Conservation (phyloP, 1,140 invertebrate genomes). For the Cephus cinctus region DNA sequence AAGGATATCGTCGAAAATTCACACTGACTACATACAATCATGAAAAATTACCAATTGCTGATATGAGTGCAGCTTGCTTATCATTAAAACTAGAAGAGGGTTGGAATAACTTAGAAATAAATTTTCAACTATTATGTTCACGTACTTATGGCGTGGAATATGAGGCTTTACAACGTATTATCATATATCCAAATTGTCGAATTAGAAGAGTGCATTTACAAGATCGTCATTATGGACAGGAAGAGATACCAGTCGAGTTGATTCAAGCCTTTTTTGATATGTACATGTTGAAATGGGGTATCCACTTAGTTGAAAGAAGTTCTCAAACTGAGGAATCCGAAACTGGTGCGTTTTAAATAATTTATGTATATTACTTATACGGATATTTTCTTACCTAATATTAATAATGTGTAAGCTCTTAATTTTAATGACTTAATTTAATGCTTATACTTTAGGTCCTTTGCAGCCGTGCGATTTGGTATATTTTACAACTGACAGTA, state of each 20-base stretch:
- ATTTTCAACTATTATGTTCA: constrained; percentile 16
- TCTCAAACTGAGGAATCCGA: constrained; percentile 17
- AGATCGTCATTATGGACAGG: constrained; percentile 22
- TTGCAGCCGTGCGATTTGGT: constrained; percentile 4
- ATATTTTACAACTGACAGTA: constrained; percentile 1
- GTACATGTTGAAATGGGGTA: constrained; percentile 19
- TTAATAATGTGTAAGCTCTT: no score
- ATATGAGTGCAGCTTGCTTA: constrained; percentile 5
- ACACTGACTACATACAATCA: constrained; percentile 16
- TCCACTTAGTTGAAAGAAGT: constrained; percentile 18
- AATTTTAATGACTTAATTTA: not conserved
- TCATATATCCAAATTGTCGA: constrained; percentile 24
- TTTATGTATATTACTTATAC: not conserved
- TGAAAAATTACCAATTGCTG: constrained; percentile 8
- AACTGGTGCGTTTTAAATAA: not conserved
- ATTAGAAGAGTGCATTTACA: constrained; percentile 23
- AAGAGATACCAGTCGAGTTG: constrained; percentile 19
- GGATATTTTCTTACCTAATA: not conserved
- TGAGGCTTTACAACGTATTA: constrained; percentile 16
- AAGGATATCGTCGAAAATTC: constrained; percentile 20
- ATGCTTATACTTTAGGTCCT: not conserved
- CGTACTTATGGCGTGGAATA: constrained; percentile 18
- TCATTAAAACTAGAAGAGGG: constrained; percentile 19
- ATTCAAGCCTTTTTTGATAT: constrained; percentile 20
- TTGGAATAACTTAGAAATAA: constrained; percentile 25